Conservation (phyloP, 2,888 invertebrate genomes). For the Candidula unifasciata region DNA sequence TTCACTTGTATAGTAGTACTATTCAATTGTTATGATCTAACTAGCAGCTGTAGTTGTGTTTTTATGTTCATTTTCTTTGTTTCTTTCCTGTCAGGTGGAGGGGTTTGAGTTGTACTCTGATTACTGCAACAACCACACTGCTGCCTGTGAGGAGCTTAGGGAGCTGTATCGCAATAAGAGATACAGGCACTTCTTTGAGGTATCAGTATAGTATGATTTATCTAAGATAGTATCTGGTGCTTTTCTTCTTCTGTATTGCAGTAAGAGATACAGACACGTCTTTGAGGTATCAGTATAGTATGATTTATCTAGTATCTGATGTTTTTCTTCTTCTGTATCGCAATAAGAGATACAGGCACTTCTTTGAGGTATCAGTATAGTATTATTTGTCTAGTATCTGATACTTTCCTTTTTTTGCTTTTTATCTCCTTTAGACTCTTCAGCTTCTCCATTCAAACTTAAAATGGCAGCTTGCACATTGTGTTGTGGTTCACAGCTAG, state of each 20-base stretch:
- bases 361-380: slow-evolving; percentile 85
- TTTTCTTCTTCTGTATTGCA: slow-evolving; percentile 84
- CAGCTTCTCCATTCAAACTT: no score
- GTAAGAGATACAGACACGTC: slow-evolving; percentile 85
- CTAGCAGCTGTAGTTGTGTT: background rate
- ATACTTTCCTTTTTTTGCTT: no score
- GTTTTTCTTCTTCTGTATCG: no score
- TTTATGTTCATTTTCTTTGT: background rate
- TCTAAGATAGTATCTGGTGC: no score
- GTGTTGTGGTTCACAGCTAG: no score
- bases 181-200: slow-evolving; percentile 87
- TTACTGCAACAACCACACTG: slow-evolving; percentile 91
- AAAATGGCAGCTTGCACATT: no score
- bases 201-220: slow-evolving; percentile 55
- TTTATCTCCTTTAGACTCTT: no score
- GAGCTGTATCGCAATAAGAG: slow-evolving; percentile 84
- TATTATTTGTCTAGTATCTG: no score
- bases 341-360: slow-evolving; percentile 84
- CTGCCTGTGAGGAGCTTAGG: slow-evolving; percentile 85
- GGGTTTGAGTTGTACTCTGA: slow-evolving; percentile 91
- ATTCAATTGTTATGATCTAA: background rate
- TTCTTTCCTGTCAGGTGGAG: slow-evolving; percentile 81
- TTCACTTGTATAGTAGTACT: no score
- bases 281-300: slow-evolving; percentile 81
- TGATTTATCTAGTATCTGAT: no score